Evolutionary conservation across 64 coral and sea anemone genomes (phyloP).

Genomic region (Montipora cactus): DNA sequence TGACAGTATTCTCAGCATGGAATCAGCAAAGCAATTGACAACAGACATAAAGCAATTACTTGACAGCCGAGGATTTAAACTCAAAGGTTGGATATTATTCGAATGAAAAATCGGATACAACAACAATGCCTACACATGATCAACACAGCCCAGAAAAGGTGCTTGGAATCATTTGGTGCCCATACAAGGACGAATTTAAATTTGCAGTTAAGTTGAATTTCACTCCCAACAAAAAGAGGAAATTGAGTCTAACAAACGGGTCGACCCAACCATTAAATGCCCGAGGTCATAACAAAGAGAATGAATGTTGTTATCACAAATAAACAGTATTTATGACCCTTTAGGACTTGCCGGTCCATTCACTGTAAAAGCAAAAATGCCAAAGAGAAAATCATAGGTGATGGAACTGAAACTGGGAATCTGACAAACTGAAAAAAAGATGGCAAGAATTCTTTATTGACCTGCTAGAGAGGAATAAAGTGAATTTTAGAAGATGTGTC

Average conservation of each 20-base stretch:
- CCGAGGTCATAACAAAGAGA: background rate
- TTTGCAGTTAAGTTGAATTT: conserved; percentile 62
- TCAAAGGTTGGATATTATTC: background rate
- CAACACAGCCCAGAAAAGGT: conserved; percentile 20
- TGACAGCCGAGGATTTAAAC: background rate
- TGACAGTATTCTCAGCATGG: background rate
- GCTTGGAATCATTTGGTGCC: conserved; percentile 60
- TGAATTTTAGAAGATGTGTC: conserved; percentile 26
- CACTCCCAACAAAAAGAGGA: conserved; percentile 14
- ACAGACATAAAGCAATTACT: conserved; percentile 3
- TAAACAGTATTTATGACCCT: conserved; percentile 41
- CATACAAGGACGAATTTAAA: conserved; percentile 11
- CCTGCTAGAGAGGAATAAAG: conserved; percentile 37
- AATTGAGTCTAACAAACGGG: background rate
- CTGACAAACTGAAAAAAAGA: background rate
- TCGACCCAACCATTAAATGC: background rate
- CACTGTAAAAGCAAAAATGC: conserved; percentile 56
- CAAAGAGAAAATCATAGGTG: conserved; percentile 40
- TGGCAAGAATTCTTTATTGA: conserved; percentile 39
- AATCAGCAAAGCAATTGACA: background rate
- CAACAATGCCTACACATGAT: background rate
- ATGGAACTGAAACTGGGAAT: background rate
- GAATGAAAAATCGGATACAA: background rate
- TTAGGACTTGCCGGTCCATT: conserved; percentile 20
- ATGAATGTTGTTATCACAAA: conserved; percentile 23